A percentile compares a stretch with the other conserved stretches of the same genome.
phyloP scores from a whole-genome alignment of 2,797 vertebrate species.

The Melanotaenia boesemani region DNA sequence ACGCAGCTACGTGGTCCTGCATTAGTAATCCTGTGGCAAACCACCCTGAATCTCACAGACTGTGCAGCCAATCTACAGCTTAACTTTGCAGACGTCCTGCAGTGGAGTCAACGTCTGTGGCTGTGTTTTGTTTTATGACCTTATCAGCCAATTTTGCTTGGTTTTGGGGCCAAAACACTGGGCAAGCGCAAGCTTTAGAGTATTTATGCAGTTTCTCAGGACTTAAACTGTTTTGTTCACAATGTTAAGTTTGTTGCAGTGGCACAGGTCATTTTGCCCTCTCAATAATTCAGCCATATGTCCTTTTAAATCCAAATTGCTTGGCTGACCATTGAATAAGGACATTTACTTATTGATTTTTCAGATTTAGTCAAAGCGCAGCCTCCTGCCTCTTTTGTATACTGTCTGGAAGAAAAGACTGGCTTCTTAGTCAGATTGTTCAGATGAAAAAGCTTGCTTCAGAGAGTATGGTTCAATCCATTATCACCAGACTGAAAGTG shows the following conservation, averaged over 20 bases:
- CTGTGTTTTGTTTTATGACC: conserved; percentile 64
- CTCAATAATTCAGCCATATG: conserved; percentile 14
- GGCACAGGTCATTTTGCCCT: conserved; percentile 38
- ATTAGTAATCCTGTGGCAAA: conserved; percentile 65
- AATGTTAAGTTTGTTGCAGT: conserved; percentile 33
- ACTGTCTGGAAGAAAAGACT: conserved; percentile 23
- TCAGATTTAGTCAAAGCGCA: conserved; percentile 37
- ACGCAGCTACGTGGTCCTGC: conserved; percentile 34
- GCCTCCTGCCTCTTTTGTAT: conserved; percentile 14
- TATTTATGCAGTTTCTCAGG: conserved; percentile 49
- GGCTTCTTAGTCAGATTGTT: conserved; percentile 7
- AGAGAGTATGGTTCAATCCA: conserved; percentile 59
- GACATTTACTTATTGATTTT: conserved; percentile 44
- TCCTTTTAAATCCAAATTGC: conserved; percentile 20
- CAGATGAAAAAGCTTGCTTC: conserved; percentile 39
- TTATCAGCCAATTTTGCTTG: conserved; percentile 52
- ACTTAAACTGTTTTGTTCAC: conserved; percentile 51
- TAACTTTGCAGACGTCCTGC: conserved; percentile 38
- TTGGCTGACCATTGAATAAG: conserved; percentile 25
- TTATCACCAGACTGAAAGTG: conserved; percentile 65
- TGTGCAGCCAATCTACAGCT: conserved; percentile 51
- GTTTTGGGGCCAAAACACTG: conserved; percentile 35
- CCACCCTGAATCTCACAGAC: conserved; percentile 47
- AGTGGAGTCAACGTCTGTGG: conserved; percentile 66
- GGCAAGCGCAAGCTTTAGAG: conserved; percentile 33